Base-by-base conservation (phyloP, 2,113 vertebrate species). In the Anguilla japonica region DNA sequence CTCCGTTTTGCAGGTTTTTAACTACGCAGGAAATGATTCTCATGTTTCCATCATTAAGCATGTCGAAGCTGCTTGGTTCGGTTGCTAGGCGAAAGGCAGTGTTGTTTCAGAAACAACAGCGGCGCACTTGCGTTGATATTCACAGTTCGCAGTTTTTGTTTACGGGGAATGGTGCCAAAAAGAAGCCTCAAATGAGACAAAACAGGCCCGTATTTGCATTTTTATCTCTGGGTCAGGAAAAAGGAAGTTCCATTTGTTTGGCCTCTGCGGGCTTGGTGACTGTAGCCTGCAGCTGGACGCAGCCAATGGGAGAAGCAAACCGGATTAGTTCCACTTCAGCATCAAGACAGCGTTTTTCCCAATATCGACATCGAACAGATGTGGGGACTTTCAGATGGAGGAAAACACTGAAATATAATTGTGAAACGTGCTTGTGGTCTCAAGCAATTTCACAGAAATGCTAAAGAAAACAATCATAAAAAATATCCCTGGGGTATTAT, bases 321-420 rank as follows among this genome's bases (percentile, higher is more conserved):
- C 89, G 87, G 86, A 92, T 92, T 93, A 90, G 92, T 92, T 92
- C 86, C 88, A 89, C 92, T 80, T 87, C 90, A 91, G 89, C 91
- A 90, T 63, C 87, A 71, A 88, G 91, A 91, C 89, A 88, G 87
- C 79, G 43, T 81, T 83, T 86, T 82, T 34, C 34, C 85, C 86
- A 90, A 91, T 93, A 92, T 92, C 91, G 92, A 86, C 88, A 85
- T 86, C 87, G 83, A 86, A 86, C 90, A 94, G 90, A 91, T 80
- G 75, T 78, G n/a, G 82, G 86, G 39, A 84, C 82, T 85, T 85
- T 79, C 83, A 81, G 80, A 88, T 79, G 86, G 26, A 39, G 85
- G 87, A 86, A 81, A 43, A 83, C 80, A 85, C 83, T 85, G 67
- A 43, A 87, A 89, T 91, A 56, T 53, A 79, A 63, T 34, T 60